Evolutionary conservation across 2,888 invertebrate genomes (phyloP), one percentile per base, ranked within the genome.

Genomic region (Pharmacophagus antenor): DNA sequence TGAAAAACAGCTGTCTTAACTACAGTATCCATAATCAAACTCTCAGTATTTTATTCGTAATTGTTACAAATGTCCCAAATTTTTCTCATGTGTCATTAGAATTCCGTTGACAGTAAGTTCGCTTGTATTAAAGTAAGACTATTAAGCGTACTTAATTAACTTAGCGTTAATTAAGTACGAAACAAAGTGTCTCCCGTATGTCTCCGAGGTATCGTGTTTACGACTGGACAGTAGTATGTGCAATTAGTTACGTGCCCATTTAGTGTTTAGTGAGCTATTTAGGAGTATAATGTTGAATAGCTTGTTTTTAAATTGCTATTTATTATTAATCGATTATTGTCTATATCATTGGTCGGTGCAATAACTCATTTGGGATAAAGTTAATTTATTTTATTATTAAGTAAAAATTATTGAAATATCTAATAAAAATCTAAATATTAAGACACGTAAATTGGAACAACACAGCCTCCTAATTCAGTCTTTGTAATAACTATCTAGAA

Each of bases 141-240:
- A 47, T 47, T 47, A 47, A 47, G 15, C 47, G 10, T 17, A 42
- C 42, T 42, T 42, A 42, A 42, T 42, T 42, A 42, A 42, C 42
- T 17, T 25, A 31, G 31, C 20, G 51, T 21, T 51, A 51, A 51
- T 51, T 51, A 37, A 31, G 51, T 31, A 27, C 20, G 21, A 18
- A 20, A 51, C 12, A 37, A 51, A 51, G 21, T 27, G 18, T 50
- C 21, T 47, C 20, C 47, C 22, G 47, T 47, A 6, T 22, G 47
- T 47, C 47, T 47, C 47, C 15, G 21, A 47, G 47, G 47, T 22
- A 47, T 47, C 18, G 22, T 20, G 47, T 47, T 22, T 47, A 47
- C 21, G 18, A 22, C 15, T 47, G 6, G 12, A 47, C 22, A 44
- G 31, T 17, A 17, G 42, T 17, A 42, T 42, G 42, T 17, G 42